phyloP scores from a whole-genome alignment of 2,888 invertebrate genomes.

The Athalia cordata region DNA sequence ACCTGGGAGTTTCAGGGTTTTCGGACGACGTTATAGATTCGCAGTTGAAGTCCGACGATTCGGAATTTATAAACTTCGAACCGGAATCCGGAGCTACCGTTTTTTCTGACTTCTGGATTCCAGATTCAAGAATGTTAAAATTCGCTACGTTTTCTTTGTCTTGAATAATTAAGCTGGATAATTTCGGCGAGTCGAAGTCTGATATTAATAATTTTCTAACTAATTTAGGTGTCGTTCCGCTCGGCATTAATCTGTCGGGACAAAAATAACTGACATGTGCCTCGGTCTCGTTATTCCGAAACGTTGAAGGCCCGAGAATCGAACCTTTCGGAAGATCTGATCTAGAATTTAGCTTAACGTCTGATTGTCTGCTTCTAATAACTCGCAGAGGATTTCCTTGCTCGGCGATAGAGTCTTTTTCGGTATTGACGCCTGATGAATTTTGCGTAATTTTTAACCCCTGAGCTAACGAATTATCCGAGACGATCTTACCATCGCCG shows the following conservation, averaged over 20 bases:
- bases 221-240: conserved; percentile 68
- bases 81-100: conserved; percentile 7
- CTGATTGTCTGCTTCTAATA: neutral
- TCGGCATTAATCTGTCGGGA: conserved; percentile 54
- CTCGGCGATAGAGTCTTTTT: neutral
- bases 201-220: conserved; percentile 64
- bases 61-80: conserved; percentile 39
- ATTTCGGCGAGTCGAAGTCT: conserved; percentile 61
- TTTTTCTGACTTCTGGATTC: too few relatives aligned
- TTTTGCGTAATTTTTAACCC: too few relatives aligned
- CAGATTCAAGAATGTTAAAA: neutral
- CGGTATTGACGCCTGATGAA: too few relatives aligned
- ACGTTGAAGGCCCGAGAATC: too few relatives aligned
- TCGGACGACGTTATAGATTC: conserved; percentile 5
- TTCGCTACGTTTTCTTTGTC: conserved; percentile 34
- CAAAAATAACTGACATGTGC: neutral
- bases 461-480: neutral
- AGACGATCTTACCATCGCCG: conserved; percentile 28
- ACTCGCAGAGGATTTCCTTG: neutral
- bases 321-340: neutral
- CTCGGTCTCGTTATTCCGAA: too few relatives aligned
- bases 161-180: conserved; percentile 46
- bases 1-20: conserved; percentile 47
- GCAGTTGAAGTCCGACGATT: conserved; percentile 23
- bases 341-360: neutral